Conservation (phyloP, 1,140 invertebrate genomes). For the Archegozetes longisetosus region DNA sequence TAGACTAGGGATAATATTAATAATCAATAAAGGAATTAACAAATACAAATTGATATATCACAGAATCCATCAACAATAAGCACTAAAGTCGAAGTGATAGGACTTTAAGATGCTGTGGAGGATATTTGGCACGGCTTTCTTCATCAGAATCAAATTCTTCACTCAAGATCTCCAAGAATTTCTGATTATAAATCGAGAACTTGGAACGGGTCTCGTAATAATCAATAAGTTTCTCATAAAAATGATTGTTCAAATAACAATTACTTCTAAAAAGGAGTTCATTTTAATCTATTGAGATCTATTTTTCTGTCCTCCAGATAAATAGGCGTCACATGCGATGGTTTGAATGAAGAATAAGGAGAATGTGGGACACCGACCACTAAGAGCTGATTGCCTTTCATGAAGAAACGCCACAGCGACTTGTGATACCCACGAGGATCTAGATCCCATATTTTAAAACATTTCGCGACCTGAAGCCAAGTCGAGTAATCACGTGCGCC, state of each 20-base stretch:
- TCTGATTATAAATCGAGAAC: too few relatives aligned
- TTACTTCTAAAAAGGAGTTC: too few relatives aligned
- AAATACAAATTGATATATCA: neutral
- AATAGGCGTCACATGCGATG: slow-evolving; percentile 1
- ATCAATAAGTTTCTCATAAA: too few relatives aligned
- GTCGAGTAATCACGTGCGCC: slow-evolving; percentile 38
- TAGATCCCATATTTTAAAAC: slow-evolving; percentile 47
- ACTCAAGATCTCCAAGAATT: too few relatives aligned
- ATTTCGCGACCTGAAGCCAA: slow-evolving; percentile 46
- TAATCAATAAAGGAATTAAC: neutral
- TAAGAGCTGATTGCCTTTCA: slow-evolving; percentile 37
- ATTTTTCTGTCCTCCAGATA: neutral
- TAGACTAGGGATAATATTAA: too few relatives aligned
- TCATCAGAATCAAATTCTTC: too few relatives aligned
- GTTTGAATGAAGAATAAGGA: slow-evolving; percentile 32
- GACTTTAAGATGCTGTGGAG: too few relatives aligned
- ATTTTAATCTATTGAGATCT: neutral
- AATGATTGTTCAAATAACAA: too few relatives aligned
- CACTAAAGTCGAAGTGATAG: too few relatives aligned
- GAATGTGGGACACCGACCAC: slow-evolving; percentile 42
- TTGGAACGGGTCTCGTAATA: too few relatives aligned
- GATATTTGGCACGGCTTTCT: too few relatives aligned
- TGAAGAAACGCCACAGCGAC: slow-evolving; percentile 42
- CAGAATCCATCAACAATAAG: neutral
- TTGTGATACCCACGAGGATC: slow-evolving; percentile 46